Evolutionary conservation across 2,888 invertebrate genomes (phyloP).

Genomic region (Macropis europaea): DNA sequence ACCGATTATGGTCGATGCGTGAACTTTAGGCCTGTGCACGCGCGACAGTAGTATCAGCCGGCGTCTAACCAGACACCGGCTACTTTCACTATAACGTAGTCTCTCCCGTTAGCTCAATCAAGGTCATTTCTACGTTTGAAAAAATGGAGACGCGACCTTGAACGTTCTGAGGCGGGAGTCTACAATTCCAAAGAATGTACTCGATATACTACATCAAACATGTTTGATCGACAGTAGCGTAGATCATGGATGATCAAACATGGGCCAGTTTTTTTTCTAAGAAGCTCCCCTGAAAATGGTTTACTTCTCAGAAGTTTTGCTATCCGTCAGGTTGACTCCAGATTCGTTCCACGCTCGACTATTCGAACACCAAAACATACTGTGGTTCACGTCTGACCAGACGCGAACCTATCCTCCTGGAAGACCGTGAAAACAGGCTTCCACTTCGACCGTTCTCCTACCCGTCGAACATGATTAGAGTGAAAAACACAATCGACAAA

Average conservation of each 20-base stretch:
- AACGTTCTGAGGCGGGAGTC: too few species aligned
- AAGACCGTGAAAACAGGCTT: too few species aligned
- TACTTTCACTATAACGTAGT: conserved; percentile 17
- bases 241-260: conserved; percentile 24
- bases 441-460: too few species aligned
- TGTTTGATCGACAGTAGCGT: conserved; percentile 25
- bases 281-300: conserved; percentile 3
- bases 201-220: conserved; percentile 1
- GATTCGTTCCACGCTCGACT: conserved; percentile 6
- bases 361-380: too few species aligned
- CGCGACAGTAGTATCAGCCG: conserved; percentile 30
- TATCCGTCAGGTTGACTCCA: conserved; percentile 20
- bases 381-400: background rate
- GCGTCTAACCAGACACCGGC: conserved; percentile 27
- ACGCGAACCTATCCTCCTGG: background rate
- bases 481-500: too few species aligned
- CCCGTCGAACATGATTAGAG: too few species aligned
- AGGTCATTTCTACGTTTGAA: too few species aligned
- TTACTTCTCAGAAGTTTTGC: conserved; percentile 39
- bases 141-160: too few species aligned
- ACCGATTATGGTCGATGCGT: conserved; percentile 39
- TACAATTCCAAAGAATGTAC: too few species aligned
- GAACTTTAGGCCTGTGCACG: conserved; percentile 44
- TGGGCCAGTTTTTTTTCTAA: conserved; percentile 22
- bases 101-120: too few species aligned